Percentiles rank a stretch among this genome's conserved stretches.
These are phyloP conservation scores for Parochlus steinenii DNA, from an alignment of 2,888 invertebrate species.

Conservation along the genomic window DNA sequence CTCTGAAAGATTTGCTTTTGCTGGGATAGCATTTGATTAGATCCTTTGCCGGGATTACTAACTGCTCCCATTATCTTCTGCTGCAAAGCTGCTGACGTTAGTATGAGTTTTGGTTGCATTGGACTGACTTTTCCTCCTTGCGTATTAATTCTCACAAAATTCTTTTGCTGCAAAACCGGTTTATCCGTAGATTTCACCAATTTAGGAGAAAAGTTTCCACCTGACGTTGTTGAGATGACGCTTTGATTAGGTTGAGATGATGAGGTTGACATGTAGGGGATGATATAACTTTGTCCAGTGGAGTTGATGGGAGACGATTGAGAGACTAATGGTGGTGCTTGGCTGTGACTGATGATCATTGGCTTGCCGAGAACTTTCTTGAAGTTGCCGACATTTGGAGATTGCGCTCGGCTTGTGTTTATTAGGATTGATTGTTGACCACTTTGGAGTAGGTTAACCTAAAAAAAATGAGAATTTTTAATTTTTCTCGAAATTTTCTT, in stretches of 20 bases:
- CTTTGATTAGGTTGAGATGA: slow-evolving; percentile 16
- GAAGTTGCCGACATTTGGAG: slow-evolving; percentile 11
- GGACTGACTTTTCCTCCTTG: neutral
- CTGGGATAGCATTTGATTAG: slow-evolving; percentile 18
- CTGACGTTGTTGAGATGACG: neutral
- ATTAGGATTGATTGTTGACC: slow-evolving; percentile 12
- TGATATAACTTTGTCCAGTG: slow-evolving; percentile 19
- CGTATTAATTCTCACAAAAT: slow-evolving; percentile 1
- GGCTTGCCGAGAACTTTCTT: slow-evolving; percentile 14
- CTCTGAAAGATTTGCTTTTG: slow-evolving; percentile 25
- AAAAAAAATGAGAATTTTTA: neutral
- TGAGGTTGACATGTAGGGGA: slow-evolving; percentile 18
- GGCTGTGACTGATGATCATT: slow-evolving; percentile 14
- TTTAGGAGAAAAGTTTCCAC: too few relatives aligned
- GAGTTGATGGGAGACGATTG: slow-evolving; percentile 4
- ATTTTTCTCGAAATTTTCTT: slow-evolving; percentile 12
- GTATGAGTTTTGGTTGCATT: slow-evolving; percentile 3
- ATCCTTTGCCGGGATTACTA: slow-evolving; percentile 3
- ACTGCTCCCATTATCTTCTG: too few relatives aligned
- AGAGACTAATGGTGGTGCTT: slow-evolving; percentile 14
- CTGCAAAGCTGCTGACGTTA: slow-evolving; percentile 4
- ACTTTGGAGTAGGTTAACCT: slow-evolving; percentile 1
- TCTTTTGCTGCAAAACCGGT: neutral
- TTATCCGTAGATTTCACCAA: neutral
- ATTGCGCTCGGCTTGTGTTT: slow-evolving; percentile 14